These are phyloP conservation scores for Coremacera marginata DNA, from an alignment of 2,888 invertebrate species.

Conservation along the genomic window DNA sequence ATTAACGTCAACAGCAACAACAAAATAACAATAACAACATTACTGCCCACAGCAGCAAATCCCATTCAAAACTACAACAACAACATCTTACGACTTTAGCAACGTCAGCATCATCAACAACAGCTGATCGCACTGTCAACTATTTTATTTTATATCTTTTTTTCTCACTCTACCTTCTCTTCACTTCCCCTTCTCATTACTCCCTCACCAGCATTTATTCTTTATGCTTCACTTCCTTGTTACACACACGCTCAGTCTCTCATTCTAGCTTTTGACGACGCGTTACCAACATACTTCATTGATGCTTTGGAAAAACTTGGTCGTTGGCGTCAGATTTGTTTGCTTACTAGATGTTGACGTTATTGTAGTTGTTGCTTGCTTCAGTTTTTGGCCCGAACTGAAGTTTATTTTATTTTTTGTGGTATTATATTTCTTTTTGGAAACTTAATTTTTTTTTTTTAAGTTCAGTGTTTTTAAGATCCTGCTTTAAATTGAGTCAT, in stretches of 20 bases:
- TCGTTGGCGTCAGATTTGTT: neutral
- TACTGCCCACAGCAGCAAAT: neutral
- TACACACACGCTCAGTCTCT: neutral
- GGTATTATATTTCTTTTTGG: neutral
- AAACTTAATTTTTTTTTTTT: slow-evolving; percentile 19
- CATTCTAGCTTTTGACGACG: too few species aligned
- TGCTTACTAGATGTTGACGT: neutral
- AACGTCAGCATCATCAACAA: neutral
- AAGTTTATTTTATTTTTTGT: slow-evolving; percentile 7
- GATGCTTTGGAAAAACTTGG: slow-evolving; percentile 27
- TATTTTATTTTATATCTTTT: neutral
- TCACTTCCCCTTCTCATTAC: neutral
- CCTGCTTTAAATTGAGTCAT: slow-evolving; percentile 35
- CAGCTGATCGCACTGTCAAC: slow-evolving; percentile 12
- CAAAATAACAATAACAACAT: neutral
- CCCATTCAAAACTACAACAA: neutral
- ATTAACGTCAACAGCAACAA: neutral
- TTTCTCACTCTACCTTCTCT: neutral
- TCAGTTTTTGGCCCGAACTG: slow-evolving; percentile 17
- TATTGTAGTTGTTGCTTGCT: slow-evolving; percentile 5
- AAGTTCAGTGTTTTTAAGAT: neutral
- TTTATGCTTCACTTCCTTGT: neutral
- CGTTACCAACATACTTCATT: slow-evolving; percentile 8
- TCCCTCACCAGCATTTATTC: too few species aligned
- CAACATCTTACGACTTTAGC: neutral